These are phyloP conservation scores for Nemoura dubitans DNA, from an alignment of 2,888 invertebrate species.

Conservation along the genomic window DNA sequence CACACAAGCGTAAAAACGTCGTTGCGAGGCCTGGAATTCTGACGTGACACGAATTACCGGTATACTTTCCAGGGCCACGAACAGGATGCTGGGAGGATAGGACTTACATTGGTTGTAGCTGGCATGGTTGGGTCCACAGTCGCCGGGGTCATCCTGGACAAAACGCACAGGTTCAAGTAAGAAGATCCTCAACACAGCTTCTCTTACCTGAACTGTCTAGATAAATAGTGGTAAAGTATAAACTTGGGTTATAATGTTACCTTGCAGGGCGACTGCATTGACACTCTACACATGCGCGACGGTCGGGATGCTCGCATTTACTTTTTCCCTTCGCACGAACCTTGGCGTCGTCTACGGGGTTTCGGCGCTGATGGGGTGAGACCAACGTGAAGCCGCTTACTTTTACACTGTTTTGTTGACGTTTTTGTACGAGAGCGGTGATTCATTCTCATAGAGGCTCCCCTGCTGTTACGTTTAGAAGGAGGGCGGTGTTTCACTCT, in stretches of 20 bases:
- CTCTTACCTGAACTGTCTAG: no score
- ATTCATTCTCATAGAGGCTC: no score
- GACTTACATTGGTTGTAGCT: conserved; percentile 87
- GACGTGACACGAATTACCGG: no score
- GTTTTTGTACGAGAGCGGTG: no score
- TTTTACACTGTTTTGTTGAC: no score
- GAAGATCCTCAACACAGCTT: no score
- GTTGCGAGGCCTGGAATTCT: no score
- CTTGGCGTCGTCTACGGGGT: conserved; percentile 86
- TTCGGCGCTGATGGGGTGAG: conserved; percentile 87
- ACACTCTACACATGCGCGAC: conserved; percentile 89
- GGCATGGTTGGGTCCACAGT: conserved; percentile 94
- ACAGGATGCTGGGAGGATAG: conserved; percentile 88
- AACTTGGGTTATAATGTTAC: conserved; percentile 26
- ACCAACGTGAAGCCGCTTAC: conserved; percentile 41
- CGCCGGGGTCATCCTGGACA: conserved; percentile 90
- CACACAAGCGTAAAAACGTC: no score
- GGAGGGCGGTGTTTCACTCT: no score
- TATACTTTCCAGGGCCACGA: conserved; percentile 73
- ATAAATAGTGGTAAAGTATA: no score
- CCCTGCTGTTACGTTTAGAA: no score
- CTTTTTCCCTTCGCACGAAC: conserved; percentile 83
- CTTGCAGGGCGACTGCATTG: conserved; percentile 85
- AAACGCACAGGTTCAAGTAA: conserved; percentile 92
- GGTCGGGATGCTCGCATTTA: conserved; percentile 91